These are phyloP conservation scores for Pipistrellus nathusii DNA, from an alignment of 2,797 vertebrate genomes.

Conservation along the genomic window DNA sequence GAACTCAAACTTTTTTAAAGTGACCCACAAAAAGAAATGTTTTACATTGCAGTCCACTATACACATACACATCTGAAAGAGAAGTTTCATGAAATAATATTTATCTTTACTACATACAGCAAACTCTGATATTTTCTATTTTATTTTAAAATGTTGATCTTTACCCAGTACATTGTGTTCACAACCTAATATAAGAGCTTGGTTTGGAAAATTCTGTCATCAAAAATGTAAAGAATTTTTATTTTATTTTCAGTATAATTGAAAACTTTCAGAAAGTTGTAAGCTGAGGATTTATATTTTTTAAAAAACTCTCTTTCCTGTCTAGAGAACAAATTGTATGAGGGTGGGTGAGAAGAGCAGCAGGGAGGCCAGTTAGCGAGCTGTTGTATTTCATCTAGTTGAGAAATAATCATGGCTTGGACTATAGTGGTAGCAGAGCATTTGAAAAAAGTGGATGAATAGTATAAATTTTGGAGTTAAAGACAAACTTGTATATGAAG, in stretches of 20 bases:
- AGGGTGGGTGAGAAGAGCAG: not conserved
- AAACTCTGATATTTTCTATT: not conserved
- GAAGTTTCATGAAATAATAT: not conserved
- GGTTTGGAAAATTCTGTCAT: constrained; percentile 9
- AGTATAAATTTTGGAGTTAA: not conserved
- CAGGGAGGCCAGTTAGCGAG: not conserved
- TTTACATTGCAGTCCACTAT: not conserved
- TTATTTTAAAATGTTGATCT: constrained; percentile 4
- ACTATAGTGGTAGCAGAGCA: not conserved
- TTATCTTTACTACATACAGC: not conserved
- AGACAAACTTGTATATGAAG: not conserved
- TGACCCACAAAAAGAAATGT: not conserved
- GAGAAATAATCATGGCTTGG: not conserved
- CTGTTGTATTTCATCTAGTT: not conserved
- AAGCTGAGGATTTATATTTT: not conserved
- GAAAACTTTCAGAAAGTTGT: not conserved
- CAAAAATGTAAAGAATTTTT: not conserved
- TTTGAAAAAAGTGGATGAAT: not conserved
- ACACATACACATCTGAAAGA: not conserved
- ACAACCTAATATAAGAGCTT: not conserved
- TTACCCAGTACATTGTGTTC: not conserved
- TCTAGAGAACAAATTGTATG: not conserved
- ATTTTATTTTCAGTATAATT: not conserved
- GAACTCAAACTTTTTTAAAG: not conserved
- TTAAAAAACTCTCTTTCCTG: not conserved